Conservation (phyloP, 1,140 invertebrate genomes). For the Drosophila malerkotliana region DNA sequence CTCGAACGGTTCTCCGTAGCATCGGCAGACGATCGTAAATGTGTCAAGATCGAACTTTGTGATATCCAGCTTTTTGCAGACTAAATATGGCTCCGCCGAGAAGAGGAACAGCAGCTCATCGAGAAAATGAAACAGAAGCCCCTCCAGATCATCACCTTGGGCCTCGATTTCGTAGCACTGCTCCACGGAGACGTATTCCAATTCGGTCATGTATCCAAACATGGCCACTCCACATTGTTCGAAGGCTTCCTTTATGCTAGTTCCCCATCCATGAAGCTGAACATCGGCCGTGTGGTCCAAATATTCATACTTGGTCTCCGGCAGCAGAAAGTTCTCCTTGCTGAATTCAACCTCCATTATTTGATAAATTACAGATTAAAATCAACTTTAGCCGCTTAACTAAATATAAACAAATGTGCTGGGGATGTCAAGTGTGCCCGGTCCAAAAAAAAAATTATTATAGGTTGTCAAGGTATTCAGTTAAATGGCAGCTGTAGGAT, state of each 20-base stretch:
- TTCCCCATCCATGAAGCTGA: slow-evolving; percentile 98
- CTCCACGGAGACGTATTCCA: slow-evolving; percentile 92
- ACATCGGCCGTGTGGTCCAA: slow-evolving; percentile 98
- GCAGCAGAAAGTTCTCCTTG: slow-evolving; percentile 72
- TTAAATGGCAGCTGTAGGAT: too few relatives aligned
- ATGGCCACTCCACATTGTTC: slow-evolving; percentile 97
- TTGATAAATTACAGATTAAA: background rate
- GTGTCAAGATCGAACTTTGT: slow-evolving; percentile 93
- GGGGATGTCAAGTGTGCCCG: slow-evolving; percentile 3
- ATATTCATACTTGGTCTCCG: slow-evolving; percentile 85
- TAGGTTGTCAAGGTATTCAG: too few relatives aligned
- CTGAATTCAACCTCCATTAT: slow-evolving; percentile 81
- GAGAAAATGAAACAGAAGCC: slow-evolving; percentile 96
- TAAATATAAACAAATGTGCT: slow-evolving; percentile 31
- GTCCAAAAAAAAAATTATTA: too few relatives aligned
- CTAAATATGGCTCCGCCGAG: slow-evolving; percentile 92
- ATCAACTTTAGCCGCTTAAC: slow-evolving; percentile 2
- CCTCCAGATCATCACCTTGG: slow-evolving; percentile 93
- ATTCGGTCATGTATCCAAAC: slow-evolving; percentile 99
- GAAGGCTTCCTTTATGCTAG: slow-evolving; percentile 96
- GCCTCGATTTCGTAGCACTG: slow-evolving; percentile 93
- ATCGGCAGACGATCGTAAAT: slow-evolving; percentile 93
- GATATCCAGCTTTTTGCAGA: slow-evolving; percentile 94
- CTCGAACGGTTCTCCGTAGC: slow-evolving; percentile 96
- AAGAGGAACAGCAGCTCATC: slow-evolving; percentile 98